Percentiles rank a stretch among this genome's conserved stretches.
Conservation (phyloP, 1,140 invertebrate species). For the Heterodera carotae region DNA sequence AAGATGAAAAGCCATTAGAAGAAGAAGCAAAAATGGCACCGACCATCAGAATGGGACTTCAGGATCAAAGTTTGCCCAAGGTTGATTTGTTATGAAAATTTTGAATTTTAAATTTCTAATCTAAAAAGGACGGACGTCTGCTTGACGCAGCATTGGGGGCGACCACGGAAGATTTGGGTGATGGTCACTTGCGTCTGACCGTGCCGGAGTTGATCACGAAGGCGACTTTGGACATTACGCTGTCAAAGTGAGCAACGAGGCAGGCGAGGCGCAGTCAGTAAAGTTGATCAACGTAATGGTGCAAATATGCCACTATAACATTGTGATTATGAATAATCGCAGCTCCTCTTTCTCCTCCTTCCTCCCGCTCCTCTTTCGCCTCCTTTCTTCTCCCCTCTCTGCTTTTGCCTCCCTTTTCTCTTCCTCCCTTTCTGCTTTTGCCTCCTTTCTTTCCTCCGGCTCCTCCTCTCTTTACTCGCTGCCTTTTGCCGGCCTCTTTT, state of each 20-base stretch:
- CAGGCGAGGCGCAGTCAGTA: conserved; percentile 36
- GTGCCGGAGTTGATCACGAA: conserved; percentile 41
- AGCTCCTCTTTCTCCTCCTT: not conserved
- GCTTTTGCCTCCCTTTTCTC: not conserved
- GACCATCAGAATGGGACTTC: conserved; percentile 79
- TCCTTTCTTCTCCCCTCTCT: no score
- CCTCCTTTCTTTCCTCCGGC: not conserved
- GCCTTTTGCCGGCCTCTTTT: not conserved
- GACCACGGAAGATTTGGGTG: conserved; percentile 43
- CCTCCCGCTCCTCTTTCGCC: no score
- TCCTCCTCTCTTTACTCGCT: not conserved
- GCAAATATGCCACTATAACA: not conserved
- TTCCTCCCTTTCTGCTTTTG: no score
- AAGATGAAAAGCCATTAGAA: no score
- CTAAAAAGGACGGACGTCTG: conserved; percentile 55
- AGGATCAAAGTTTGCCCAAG: conserved; percentile 73
- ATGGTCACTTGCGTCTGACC: conserved; percentile 40
- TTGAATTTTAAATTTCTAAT: not conserved
- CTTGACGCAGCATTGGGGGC: conserved; percentile 35
- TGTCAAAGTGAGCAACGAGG: conserved; percentile 48
- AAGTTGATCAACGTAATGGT: not conserved
- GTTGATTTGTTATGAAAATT: conserved; percentile 66
- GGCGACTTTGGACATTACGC: conserved; percentile 52
- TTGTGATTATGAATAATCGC: not conserved
- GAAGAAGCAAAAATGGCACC: conserved; percentile 69